Evolutionary conservation across 2,888 invertebrate species (phyloP).

Genomic region (Callimorpha dominula): DNA sequence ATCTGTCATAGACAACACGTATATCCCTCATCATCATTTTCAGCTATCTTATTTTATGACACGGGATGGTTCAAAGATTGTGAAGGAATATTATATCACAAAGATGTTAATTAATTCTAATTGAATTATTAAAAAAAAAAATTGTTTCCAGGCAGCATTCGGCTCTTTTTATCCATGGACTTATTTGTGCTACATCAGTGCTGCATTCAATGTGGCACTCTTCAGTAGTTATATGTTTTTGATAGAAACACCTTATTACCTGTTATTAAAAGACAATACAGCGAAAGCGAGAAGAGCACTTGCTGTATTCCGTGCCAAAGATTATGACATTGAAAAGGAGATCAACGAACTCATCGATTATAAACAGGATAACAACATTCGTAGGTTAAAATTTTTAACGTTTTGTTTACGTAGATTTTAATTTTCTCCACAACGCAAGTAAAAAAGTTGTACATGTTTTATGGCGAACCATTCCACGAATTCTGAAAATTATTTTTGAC

Average conservation of each 20-base stretch:
- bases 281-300: constrained; percentile 50
- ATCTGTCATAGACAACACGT: too few relatives aligned
- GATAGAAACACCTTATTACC: constrained; percentile 70
- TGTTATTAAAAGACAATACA: constrained; percentile 52
- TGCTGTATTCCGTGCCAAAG: constrained; percentile 56
- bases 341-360: constrained; percentile 64
- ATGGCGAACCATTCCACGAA: too few relatives aligned
- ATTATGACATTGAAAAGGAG: constrained; percentile 61
- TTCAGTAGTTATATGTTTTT: constrained; percentile 43
- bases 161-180: constrained; percentile 61
- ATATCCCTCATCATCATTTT: too few relatives aligned
- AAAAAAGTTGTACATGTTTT: neutral
- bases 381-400: constrained; percentile 41
- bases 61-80: neutral
- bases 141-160: constrained; percentile 57
- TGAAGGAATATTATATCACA: neutral
- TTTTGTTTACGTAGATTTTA: neutral
- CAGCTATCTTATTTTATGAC: neutral
- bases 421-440: neutral
- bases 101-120: neutral
- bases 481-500: neutral
- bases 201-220: constrained; percentile 51
- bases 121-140: too few relatives aligned
- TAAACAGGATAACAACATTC: constrained; percentile 66
- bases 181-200: constrained; percentile 54